Evolutionary conservation across 1,140 invertebrate genomes (phyloP), one percentile per base, ranked within the genome.

Genomic region (Lysiphlebus fabarum): DNA sequence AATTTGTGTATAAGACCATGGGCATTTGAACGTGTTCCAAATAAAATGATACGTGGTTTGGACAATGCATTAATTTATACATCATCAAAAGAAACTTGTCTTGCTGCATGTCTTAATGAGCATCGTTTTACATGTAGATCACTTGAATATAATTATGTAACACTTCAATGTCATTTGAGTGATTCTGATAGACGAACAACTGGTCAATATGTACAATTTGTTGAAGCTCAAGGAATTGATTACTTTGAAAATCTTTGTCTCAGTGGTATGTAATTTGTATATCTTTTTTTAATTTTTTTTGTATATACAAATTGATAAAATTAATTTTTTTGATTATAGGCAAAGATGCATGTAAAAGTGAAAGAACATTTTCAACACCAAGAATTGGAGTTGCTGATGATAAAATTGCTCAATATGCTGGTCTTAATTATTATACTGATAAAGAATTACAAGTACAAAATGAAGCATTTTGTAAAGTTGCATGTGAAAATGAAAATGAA

Each of bases 201-300:
- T 1, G 90, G 88, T 0, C 90, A 91, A 70, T 88, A 88, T 69
- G 85, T 90, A 4, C 90, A 93, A 68, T 87, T 96, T 60, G 87
- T 92, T 3, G 93, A 96, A 66, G 90, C 91, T 2, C 90, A 90
- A 66, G 93, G 93, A 26, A 90, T 94, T 5, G 94, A 96, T 74
- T 96, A 96, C 71, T 96, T 96, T 74, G 94, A 96, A 81, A 96
- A 96, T 79, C 82, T 95, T n/a, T 96, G 93, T 70, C 78, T 96
- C 62, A 91, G 92, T 81, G 87, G 90, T 84, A 77, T 62, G 38
- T 48, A 11, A 48, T 50, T 11, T 34, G 9, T 10, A 11, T 47
- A 50, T 50, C 10, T 33, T 50, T 50, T 50, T 12, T 53, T 36
- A 37, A 53, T 12, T 10, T 45, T 47, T 38, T 34, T 12, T 3